Evolutionary conservation across 2,113 vertebrate species (phyloP).

Genomic region (Vulpes lagopus): DNA sequence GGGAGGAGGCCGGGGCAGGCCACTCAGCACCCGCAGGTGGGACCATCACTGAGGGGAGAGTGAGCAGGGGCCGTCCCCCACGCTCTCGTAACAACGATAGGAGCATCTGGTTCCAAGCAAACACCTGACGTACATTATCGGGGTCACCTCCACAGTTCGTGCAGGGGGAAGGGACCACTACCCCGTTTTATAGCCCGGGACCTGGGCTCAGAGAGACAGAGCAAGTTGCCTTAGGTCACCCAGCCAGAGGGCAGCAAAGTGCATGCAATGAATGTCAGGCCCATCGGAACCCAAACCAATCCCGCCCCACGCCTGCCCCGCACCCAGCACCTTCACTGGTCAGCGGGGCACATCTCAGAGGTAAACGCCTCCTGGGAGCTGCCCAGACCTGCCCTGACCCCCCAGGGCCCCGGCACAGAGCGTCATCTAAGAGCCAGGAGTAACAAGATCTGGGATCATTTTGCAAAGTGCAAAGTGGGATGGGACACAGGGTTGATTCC

Average conservation of each 20-base stretch:
- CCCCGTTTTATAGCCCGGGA: background rate
- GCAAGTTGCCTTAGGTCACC: background rate
- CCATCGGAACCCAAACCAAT: background rate
- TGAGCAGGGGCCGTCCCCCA: background rate
- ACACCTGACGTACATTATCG: fast-evolving
- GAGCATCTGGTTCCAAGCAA: background rate
- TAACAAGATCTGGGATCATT: background rate
- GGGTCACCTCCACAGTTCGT: background rate
- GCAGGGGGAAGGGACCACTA: no score
- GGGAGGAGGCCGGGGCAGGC: background rate
- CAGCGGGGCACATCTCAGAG: fast-evolving
- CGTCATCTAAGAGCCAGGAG: fast-evolving
- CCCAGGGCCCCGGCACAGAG: background rate
- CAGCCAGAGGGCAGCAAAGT: background rate
- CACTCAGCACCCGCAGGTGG: background rate
- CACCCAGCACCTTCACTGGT: background rate
- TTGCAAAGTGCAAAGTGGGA: background rate
- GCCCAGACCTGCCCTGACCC: background rate
- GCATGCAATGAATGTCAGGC: background rate
- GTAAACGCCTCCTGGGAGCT: background rate
- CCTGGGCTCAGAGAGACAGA: background rate
- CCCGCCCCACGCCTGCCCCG: fast-evolving
- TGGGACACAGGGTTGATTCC: fast-evolving
- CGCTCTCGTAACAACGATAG: fast-evolving
- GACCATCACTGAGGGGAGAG: background rate